phyloP scores from a whole-genome alignment of 2,797 vertebrate genomes.

The Lycodopsis pacificus region DNA sequence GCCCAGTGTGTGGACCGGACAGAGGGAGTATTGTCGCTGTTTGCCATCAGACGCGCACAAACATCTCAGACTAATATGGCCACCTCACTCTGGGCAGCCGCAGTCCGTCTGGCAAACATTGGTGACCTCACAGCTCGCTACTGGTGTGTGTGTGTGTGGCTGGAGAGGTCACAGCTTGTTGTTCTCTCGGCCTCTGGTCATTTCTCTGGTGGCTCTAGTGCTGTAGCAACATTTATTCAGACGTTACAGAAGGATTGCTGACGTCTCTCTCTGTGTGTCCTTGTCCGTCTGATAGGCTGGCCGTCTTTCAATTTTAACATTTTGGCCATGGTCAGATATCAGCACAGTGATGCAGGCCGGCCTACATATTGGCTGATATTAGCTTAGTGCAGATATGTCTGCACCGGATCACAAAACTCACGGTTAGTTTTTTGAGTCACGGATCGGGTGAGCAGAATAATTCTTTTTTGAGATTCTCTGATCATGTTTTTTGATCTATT shows the following conservation, averaged over 20 bases:
- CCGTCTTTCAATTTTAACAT: background rate
- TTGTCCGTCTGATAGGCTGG: background rate
- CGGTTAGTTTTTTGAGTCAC: background rate
- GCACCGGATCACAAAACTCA: background rate
- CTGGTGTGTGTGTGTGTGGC: conserved; percentile 20
- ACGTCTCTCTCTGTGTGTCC: background rate
- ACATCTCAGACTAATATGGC: conserved; percentile 49
- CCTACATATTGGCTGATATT: background rate
- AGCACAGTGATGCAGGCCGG: background rate
- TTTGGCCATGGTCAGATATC: background rate
- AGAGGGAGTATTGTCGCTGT: conserved; percentile 71
- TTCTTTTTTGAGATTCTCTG: no score
- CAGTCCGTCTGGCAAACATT: conserved; percentile 45
- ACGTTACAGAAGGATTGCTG: background rate
- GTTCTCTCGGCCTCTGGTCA: conserved; percentile 13
- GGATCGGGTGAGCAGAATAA: background rate
- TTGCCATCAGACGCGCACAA: conserved; percentile 21
- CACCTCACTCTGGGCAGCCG: conserved; percentile 44
- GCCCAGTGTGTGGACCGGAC: conserved; percentile 71
- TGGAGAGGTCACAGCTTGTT: conserved; percentile 41
- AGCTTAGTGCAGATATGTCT: background rate
- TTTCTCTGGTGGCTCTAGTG: conserved; percentile 18
- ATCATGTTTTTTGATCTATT: no score
- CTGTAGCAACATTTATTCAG: background rate
- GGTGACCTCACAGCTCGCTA: conserved; percentile 58